Evolutionary conservation across 1,140 invertebrate species (phyloP), one percentile per base, ranked within the genome.

Genomic region (Ladona fulva): DNA sequence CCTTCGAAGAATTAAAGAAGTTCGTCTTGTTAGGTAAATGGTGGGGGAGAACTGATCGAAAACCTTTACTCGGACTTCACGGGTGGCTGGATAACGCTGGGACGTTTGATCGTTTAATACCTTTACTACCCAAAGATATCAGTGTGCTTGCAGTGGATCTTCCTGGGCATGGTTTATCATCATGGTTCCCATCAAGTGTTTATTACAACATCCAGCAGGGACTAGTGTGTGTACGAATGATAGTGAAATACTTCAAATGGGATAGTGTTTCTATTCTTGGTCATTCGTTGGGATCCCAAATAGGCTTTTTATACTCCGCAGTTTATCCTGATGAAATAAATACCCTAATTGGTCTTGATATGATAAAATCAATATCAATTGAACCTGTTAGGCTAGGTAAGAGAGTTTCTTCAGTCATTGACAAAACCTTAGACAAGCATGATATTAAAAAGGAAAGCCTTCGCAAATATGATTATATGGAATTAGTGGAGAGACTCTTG

Each of bases 201-300:
- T 59, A 77, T 14, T 83, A 90, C 37, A 82, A 87, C 25, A 85
- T 81, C 74, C 80, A 86, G 1, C 91, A 93, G 85, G 93, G 93
- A 1, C 84, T 84, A 0, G 81, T 89, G 11, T 74, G 89, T 29
- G 83, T 93, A 0, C 83, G 88, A 16, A 84, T 87, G 59, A 82
- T 94, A 25, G 86, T 88, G 78, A 86, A 90, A 44, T 85, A 92
- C 80, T 90, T 91, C 80, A 87, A 88, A 78, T 94, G 92, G 92
- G 85, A 89, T n/a, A 90, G 90, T 83, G 83, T 93, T 3, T 90
- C 90, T n/a, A 82, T 92, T 24, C 80, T 93, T 74, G 87, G 87
- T 1, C 92, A 93, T 81, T 92, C 91, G 0, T 87, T 92, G 87
- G 91, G 91, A 74, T 88, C 87, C 7, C 87, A 90, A 29, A 85